Conservation (phyloP, 2,113 vertebrate genomes). For the Dipodomys merriami region DNA sequence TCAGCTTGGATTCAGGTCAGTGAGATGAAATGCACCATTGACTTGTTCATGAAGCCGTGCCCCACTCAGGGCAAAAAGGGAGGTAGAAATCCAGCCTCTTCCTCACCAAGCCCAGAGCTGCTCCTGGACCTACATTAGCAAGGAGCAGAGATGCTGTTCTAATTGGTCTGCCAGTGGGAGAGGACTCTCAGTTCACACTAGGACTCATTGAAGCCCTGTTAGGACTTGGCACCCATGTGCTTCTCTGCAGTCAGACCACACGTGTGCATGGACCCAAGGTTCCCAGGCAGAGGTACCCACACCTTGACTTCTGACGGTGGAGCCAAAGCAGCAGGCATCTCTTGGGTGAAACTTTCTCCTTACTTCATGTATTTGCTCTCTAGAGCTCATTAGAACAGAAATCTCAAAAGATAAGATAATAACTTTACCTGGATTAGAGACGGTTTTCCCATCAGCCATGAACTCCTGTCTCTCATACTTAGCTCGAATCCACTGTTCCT, state of each 20-base stretch:
- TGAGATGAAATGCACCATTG: neutral
- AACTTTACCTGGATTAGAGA: constrained; percentile 88
- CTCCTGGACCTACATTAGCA: neutral
- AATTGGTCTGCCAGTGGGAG: neutral
- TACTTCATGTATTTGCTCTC: neutral
- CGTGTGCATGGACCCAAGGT: neutral
- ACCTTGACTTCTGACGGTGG: neutral
- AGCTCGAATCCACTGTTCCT: constrained; percentile 95
- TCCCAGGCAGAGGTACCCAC: neutral
- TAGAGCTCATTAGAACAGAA: neutral
- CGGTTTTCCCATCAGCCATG: constrained; percentile 85
- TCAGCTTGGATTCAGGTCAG: neutral
- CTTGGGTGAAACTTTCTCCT: neutral
- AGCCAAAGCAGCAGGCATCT: neutral
- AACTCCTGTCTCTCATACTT: constrained; percentile 95
- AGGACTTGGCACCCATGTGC: neutral
- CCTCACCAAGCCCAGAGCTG: neutral
- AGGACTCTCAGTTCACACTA: neutral
- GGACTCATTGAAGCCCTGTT: too few species aligned
- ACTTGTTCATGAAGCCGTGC: rapidly evolving
- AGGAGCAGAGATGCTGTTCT: neutral
- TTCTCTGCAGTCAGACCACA: neutral
- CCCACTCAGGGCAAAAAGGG: neutral
- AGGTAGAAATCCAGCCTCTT: neutral
- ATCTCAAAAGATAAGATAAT: constrained; percentile 14